These are phyloP conservation scores for Scylla paramamosain DNA, from an alignment of 1,140 invertebrate species.

Conservation along the genomic window DNA sequence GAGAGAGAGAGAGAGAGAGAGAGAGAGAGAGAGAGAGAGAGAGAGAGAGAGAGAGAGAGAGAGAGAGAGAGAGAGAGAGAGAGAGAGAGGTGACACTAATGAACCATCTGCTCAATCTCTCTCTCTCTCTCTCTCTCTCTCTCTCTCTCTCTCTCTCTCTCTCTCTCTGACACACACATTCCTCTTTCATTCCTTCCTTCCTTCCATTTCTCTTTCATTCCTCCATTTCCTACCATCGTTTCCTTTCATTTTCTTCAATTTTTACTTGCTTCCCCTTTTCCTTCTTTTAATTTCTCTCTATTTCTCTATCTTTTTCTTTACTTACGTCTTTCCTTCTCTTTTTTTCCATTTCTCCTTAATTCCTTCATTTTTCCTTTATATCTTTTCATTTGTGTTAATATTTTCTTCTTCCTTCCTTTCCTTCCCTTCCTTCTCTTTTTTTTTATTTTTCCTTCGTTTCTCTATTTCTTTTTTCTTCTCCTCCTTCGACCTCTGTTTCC, in stretches of 20 bases:
- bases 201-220: background rate
- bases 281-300: too few relatives aligned
- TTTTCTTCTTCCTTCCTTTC: background rate
- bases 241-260: too few relatives aligned
- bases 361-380: background rate
- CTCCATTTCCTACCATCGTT: background rate
- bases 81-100: background rate
- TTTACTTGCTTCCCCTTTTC: background rate
- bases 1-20: constrained; percentile 13
- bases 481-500: background rate
- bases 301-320: background rate
- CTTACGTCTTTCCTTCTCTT: background rate
- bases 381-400: background rate
- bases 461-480: background rate
- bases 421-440: background rate
- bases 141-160: too few relatives aligned
- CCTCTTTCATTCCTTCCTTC: background rate
- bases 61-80: background rate
- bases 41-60: background rate
- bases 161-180: too few relatives aligned
- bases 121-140: too few relatives aligned
- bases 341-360: background rate
- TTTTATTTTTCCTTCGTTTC: background rate
- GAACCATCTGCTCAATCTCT: too few relatives aligned
- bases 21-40: constrained; percentile 7